Evolutionary conservation across 2,113 vertebrate genomes (phyloP), one percentile per base, ranked within the genome.

Genomic region (Scomber scombrus): DNA sequence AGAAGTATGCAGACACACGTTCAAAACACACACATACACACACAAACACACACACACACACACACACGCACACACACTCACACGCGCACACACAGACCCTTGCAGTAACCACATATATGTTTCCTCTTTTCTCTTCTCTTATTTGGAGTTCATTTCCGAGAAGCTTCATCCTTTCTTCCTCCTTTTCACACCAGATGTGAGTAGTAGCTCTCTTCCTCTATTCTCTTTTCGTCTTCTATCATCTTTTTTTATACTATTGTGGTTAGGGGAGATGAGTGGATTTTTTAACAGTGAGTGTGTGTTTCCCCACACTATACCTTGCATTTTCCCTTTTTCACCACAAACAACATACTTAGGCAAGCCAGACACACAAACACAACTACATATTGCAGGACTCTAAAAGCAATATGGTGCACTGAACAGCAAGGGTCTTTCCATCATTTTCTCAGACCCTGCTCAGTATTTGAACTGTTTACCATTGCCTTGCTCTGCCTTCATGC

Each of bases 51-150:
- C 74, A 77, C 3, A 43, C 26, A 40, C 11, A 65, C 47, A 29
- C 21, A 29, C 50, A 23, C 29, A 60, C 55, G 29, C 19, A 50
- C 34, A 57, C 26, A 40, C 64, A 65, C 14, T 10, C 69, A 61
- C 80, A 71, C 63, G 76, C 62, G 43, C 66, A 49, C 65, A 5
- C 49, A 46, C 34, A 71, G 76, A 86, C 81, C 54, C 81, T 66
- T 72, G 60, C 40, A 81, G 63, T 78, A 89, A 91, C 88, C 91
- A 60, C 89, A 88, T 23, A 31, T 62, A 78, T 63, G 76, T 88
- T 93, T 92, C 91, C 89, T 91, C 82, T 91, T 91, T 85, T 90
- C 86, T 89, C 64, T 90, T 89, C 85, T 93, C 76, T 91, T 93
- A 89, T 91, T 91, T 89, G 76, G 88, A 91, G 84, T 75, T 81